phyloP scores from a whole-genome alignment of 1,140 invertebrate species.

The Dryas iulia region DNA sequence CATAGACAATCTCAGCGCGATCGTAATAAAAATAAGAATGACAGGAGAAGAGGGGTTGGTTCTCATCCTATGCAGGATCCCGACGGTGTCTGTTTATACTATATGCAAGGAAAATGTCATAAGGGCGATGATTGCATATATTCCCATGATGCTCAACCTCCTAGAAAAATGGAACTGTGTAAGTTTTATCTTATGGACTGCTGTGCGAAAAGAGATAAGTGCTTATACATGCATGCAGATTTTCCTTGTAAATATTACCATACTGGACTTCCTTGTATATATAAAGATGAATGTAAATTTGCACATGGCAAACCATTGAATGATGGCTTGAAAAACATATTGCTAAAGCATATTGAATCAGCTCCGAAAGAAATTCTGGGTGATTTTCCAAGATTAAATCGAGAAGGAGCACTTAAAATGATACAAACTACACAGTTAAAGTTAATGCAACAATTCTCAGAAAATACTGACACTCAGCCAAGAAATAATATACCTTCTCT shows the following conservation, averaged over 20 bases:
- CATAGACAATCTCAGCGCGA: conserved; percentile 69
- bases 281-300: conserved; percentile 93
- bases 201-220: conserved; percentile 97
- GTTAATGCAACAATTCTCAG: conserved; percentile 81
- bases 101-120: conserved; percentile 93
- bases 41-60: conserved; percentile 55
- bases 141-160: conserved; percentile 91
- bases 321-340: conserved; percentile 85
- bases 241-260: conserved; percentile 99
- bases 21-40: conserved; percentile 67
- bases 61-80: conserved; percentile 82
- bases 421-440: conserved; percentile 86
- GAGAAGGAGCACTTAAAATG: conserved; percentile 87
- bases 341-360: conserved; percentile 92
- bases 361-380: conserved; percentile 94
- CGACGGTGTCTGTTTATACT: conserved; percentile 88
- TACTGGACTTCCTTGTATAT: conserved; percentile 92
- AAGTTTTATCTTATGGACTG: conserved; percentile 98
- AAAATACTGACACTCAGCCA: conserved; percentile 56
- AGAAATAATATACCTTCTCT: conserved; percentile 78
- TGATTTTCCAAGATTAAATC: conserved; percentile 90
- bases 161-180: conserved; percentile 95
- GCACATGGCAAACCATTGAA: conserved; percentile 92
- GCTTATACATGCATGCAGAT: conserved; percentile 97
- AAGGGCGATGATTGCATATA: conserved; percentile 88